Evolutionary conservation across 1,140 invertebrate genomes (phyloP).

Genomic region (Druon quercuslanigerum): DNA sequence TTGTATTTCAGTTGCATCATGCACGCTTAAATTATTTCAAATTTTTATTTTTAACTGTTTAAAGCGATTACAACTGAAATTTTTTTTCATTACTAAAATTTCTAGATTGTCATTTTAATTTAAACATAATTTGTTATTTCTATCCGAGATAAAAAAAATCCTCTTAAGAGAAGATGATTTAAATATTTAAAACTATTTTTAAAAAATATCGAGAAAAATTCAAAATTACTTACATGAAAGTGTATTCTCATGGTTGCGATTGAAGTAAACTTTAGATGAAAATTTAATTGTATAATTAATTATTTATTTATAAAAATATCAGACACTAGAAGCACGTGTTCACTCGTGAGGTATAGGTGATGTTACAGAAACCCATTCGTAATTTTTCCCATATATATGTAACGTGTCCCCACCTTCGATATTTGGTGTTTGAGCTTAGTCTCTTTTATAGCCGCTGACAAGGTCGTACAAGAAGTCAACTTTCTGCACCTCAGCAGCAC

Average conservation of each 20-base stretch:
- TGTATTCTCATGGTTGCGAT: slow-evolving; percentile 6
- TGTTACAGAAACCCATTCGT: slow-evolving; percentile 15
- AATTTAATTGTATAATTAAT: background rate
- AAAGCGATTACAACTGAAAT: too few relatives aligned
- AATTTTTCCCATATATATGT: slow-evolving; percentile 1
- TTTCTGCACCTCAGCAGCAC: background rate
- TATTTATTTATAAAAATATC: background rate
- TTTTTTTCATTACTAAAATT: too few relatives aligned
- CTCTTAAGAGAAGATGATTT: background rate
- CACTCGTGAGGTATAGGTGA: slow-evolving; percentile 4
- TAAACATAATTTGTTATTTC: background rate
- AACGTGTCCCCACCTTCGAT: slow-evolving; percentile 5
- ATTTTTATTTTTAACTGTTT: too few relatives aligned
- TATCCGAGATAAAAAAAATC: too few relatives aligned
- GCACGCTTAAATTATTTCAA: too few relatives aligned
- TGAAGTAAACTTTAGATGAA: background rate
- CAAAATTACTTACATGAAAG: background rate
- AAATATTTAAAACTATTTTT: background rate
- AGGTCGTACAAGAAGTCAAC: slow-evolving; percentile 16
- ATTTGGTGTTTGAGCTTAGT: slow-evolving; percentile 18
- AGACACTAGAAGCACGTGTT: slow-evolving; percentile 18
- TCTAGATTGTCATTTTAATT: too few relatives aligned
- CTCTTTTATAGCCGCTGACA: slow-evolving; percentile 1
- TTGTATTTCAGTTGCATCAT: too few relatives aligned
- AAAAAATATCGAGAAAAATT: too few relatives aligned